Evolutionary conservation across 2,888 invertebrate genomes (phyloP).

Genomic region (Branchipolynoe longqiensis): DNA sequence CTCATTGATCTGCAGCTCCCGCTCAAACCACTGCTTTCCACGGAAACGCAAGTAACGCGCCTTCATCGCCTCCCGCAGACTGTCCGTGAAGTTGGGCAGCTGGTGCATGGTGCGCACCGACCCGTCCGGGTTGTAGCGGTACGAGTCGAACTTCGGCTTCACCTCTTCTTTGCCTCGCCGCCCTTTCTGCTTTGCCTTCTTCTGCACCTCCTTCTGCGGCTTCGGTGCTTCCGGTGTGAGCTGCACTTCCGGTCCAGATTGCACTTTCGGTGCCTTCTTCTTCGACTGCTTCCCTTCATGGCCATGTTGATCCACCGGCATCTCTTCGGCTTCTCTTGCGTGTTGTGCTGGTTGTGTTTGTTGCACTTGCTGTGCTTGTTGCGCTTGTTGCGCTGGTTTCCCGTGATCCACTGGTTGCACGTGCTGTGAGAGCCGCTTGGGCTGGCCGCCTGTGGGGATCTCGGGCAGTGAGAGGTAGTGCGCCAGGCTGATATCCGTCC

Average conservation of each 20-base stretch:
- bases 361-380: too few species aligned
- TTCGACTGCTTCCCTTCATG: too few species aligned
- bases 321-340: too few species aligned
- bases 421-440: too few species aligned
- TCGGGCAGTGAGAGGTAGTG: too few species aligned
- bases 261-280: too few species aligned
- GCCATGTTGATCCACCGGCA: too few species aligned
- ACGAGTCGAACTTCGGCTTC: constrained; percentile 66
- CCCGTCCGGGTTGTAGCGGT: constrained; percentile 74
- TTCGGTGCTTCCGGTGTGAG: not conserved
- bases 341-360: too few species aligned
- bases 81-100: constrained; percentile 70
- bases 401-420: too few species aligned
- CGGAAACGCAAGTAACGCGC: constrained; percentile 73
- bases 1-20: constrained; percentile 70
- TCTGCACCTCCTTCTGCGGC: not conserved
- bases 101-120: constrained; percentile 71
- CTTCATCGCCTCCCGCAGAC: constrained; percentile 72
- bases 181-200: constrained; percentile 30
- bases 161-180: constrained; percentile 33
- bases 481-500: constrained; percentile 22
- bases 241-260: not conserved
- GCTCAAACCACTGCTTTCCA: constrained; percentile 67
- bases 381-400: too few species aligned
- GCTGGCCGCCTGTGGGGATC: constrained; percentile 1